Evolutionary conservation across 2,797 vertebrate genomes (phyloP).

Genomic region (Pteronotus mesoamericanus): DNA sequence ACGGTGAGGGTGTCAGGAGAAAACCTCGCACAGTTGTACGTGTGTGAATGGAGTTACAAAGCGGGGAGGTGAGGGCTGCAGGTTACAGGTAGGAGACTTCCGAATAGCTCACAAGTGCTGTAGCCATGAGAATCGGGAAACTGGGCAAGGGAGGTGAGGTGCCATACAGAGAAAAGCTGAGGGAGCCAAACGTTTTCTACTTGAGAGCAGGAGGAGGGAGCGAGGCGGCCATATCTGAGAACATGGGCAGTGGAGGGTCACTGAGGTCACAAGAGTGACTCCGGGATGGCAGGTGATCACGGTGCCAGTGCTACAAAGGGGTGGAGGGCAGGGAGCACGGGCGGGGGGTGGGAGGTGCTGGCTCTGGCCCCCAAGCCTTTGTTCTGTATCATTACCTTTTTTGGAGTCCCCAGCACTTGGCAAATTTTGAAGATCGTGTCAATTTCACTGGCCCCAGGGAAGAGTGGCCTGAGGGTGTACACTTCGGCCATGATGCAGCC

Average conservation of each 20-base stretch:
- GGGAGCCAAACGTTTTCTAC: not conserved
- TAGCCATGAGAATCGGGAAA: not conserved
- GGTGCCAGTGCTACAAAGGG: rapidly evolving
- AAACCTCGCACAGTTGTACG: not conserved
- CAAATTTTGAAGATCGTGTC: constrained; percentile 90
- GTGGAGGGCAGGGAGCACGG: rapidly evolving
- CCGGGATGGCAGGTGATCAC: not conserved
- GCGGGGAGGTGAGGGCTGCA: not conserved
- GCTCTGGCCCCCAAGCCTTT: not conserved
- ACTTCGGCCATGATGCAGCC: constrained; percentile 90
- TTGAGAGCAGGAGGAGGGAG: not conserved
- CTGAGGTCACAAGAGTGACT: not conserved
- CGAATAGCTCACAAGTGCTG: not conserved
- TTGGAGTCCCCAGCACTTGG: constrained; percentile 86
- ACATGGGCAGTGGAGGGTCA: not conserved
- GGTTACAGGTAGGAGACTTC: not conserved
- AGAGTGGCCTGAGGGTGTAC: constrained; percentile 86
- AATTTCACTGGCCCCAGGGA: constrained; percentile 87
- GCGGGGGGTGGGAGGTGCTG: no score
- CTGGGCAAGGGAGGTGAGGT: not conserved
- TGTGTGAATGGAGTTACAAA: not conserved
- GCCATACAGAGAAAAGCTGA: not conserved
- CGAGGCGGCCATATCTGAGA: not conserved
- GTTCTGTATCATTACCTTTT: constrained; percentile 80
- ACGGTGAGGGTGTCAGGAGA: not conserved